Evolutionary conservation across 2,797 vertebrate species (phyloP).

Genomic region (Cephalopachus bancanus): DNA sequence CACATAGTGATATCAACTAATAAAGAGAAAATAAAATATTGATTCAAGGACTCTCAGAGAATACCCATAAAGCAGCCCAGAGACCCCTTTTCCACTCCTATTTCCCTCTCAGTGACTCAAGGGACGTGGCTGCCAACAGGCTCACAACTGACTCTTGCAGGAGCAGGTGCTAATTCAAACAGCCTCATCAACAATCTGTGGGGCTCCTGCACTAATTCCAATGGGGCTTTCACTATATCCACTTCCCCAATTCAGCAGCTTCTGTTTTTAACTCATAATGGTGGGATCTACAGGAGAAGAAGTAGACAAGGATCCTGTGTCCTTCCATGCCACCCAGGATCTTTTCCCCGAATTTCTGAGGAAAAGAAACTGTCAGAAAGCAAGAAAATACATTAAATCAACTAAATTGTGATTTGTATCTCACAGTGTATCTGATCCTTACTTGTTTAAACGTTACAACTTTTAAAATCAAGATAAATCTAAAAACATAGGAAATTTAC

Average conservation of each 20-base stretch:
- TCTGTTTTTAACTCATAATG: conserved; percentile 72
- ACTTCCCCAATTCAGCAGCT: conserved; percentile 66
- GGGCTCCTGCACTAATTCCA: conserved; percentile 73
- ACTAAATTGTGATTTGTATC: not conserved
- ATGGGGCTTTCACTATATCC: conserved; percentile 68
- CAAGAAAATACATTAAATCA: conserved; percentile 39
- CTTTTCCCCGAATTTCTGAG: not conserved
- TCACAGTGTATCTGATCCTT: not conserved
- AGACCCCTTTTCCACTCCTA: not conserved
- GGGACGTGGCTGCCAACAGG: conserved; percentile 55
- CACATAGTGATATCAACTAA: conserved; percentile 13
- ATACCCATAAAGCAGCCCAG: not conserved
- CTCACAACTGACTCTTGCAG: conserved; percentile 58
- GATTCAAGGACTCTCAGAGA: conserved; percentile 44
- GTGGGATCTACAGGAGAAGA: conserved; percentile 18
- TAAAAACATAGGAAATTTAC: conserved; percentile 25
- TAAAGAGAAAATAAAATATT: conserved; percentile 49
- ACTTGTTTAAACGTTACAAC: not conserved
- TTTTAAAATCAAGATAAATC: conserved; percentile 47
- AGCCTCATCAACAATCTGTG: conserved; percentile 79
- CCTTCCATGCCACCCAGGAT: not conserved
- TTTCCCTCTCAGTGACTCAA: conserved; percentile 66
- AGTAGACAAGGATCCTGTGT: not conserved
- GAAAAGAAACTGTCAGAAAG: conserved; percentile 27
- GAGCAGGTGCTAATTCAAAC: conserved; percentile 80